Conservation (phyloP, 2,113 vertebrate species). For the Machaerirhynchus nigripectus region DNA sequence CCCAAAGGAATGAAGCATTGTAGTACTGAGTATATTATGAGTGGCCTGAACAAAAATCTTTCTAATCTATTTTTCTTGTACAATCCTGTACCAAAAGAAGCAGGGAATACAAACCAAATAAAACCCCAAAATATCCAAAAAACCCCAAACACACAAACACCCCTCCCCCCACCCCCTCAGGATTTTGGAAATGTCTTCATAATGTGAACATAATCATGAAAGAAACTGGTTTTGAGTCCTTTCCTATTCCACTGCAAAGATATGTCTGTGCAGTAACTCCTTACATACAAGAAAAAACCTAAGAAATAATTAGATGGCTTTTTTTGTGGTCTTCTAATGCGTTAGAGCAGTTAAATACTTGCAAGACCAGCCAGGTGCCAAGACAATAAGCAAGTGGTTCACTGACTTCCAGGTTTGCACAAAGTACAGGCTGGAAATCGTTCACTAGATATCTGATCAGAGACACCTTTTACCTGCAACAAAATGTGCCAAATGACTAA, state of each 20-base stretch:
- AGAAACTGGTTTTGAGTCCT: neutral
- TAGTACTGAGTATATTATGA: neutral
- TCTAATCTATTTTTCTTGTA: neutral
- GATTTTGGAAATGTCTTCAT: neutral
- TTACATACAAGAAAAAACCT: neutral
- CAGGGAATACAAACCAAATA: neutral
- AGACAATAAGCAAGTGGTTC: neutral
- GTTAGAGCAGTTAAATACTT: neutral
- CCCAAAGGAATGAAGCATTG: neutral
- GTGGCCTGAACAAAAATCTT: neutral
- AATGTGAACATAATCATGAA: neutral
- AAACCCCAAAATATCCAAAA: neutral
- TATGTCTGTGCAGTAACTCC: neutral
- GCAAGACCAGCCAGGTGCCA: neutral
- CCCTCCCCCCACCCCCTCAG: accelerated
- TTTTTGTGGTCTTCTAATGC: neutral
- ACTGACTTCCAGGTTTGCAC: neutral
- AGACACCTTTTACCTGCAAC: neutral
- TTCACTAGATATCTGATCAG: neutral
- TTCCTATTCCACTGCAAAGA: neutral
- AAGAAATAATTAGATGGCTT: neutral
- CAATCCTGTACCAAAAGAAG: neutral
- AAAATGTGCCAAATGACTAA: neutral
- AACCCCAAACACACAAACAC: accelerated
- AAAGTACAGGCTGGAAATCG: neutral